These are phyloP conservation scores for Tupaia chinensis DNA, from an alignment of 2,113 vertebrate species.

Conservation along the genomic window DNA sequence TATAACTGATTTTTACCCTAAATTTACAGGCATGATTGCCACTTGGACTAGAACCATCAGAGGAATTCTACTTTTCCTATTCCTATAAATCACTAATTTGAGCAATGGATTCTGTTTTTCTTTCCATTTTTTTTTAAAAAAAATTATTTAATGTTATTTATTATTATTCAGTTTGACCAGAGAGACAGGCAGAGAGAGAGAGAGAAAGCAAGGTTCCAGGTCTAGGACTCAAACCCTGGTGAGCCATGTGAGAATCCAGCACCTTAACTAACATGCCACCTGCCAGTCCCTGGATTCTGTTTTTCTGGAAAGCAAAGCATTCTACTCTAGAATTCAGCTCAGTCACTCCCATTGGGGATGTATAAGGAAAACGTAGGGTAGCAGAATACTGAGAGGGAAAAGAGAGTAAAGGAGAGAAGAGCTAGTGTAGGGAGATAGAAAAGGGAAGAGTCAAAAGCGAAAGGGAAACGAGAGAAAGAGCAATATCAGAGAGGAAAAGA, in stretches of 20 bases:
- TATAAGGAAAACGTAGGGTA: neutral
- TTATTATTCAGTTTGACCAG: too few relatives aligned
- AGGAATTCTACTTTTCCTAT: neutral
- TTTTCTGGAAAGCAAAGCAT: neutral
- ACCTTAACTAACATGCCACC: too few relatives aligned
- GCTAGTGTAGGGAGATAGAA: neutral
- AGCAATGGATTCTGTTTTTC: neutral
- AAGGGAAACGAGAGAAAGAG: neutral
- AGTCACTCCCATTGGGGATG: rapidly evolving
- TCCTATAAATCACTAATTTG: neutral
- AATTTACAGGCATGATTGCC: neutral
- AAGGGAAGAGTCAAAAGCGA: neutral
- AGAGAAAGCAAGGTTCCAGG: too few relatives aligned
- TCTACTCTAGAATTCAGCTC: neutral
- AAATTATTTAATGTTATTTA: too few relatives aligned
- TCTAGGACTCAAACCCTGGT: too few relatives aligned
- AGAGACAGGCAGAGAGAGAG: too few relatives aligned
- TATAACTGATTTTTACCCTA: neutral
- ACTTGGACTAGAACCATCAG: neutral
- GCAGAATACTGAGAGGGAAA: neutral
- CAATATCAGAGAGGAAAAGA: neutral
- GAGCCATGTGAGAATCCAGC: too few relatives aligned
- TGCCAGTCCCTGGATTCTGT: neutral
- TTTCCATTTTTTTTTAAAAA: too few relatives aligned
- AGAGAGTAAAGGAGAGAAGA: neutral